phyloP scores from a whole-genome alignment of 2,113 vertebrate species.

The Hylia prasina region DNA sequence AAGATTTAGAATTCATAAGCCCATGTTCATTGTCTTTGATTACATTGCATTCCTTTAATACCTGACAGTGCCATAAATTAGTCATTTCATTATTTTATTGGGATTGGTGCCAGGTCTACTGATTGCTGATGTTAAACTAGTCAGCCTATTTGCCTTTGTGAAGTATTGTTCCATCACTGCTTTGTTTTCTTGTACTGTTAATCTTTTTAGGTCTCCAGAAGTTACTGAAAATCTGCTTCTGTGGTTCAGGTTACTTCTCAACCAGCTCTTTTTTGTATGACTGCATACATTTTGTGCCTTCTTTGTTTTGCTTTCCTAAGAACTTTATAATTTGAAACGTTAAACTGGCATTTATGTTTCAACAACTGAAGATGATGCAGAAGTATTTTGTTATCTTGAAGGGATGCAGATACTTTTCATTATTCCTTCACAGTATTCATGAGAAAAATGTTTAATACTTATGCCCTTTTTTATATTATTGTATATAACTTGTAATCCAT shows the following conservation, averaged over 20 bases:
- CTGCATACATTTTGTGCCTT: not conserved
- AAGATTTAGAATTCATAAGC: conserved; percentile 2
- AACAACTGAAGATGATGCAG: not conserved
- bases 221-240: not conserved
- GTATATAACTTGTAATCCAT: not conserved
- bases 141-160: not conserved
- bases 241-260: not conserved
- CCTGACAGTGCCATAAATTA: not conserved
- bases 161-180: not conserved
- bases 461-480: not conserved
- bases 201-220: not conserved
- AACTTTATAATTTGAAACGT: not conserved
- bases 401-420: not conserved
- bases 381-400: not conserved
- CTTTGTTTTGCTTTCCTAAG: not conserved
- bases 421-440: not conserved
- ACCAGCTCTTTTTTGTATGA: not conserved
- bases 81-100: conserved; percentile 4
- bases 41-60: not conserved
- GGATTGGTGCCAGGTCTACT: not conserved
- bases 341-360: not conserved
- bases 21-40: not conserved
- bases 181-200: not conserved
- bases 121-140: not conserved
- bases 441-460: not conserved